phyloP scores from a whole-genome alignment of 2,888 invertebrate species.

The Torymus aiolomorphi region DNA sequence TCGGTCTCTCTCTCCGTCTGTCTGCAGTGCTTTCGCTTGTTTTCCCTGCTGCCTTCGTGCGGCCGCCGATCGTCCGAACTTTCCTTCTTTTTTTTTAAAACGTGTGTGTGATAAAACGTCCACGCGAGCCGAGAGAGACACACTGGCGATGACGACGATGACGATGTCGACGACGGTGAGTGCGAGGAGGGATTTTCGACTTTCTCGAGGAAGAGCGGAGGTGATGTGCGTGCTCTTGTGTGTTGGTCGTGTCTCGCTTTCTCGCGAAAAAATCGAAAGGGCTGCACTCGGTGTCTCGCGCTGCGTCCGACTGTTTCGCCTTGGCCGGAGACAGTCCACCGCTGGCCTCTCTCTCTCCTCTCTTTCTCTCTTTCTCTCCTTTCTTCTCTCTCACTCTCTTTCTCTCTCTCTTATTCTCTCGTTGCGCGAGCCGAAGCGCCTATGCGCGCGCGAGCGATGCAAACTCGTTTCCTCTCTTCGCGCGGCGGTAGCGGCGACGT shows the following conservation, averaged over 20 bases:
- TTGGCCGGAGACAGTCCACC: slow-evolving; percentile 48
- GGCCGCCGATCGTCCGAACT: neutral
- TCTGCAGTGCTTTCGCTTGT: slow-evolving; percentile 28
- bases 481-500: neutral
- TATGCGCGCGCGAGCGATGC: slow-evolving; percentile 69
- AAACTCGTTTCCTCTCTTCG: slow-evolving; percentile 69
- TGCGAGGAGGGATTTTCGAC: too few species aligned
- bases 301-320: slow-evolving; percentile 55
- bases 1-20: slow-evolving; percentile 1
- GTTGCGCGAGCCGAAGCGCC: slow-evolving; percentile 40
- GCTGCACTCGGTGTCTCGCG: slow-evolving; percentile 53
- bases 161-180: too few species aligned
- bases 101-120: too few species aligned
- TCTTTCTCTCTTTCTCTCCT: slow-evolving; percentile 9
- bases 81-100: too few species aligned
- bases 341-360: slow-evolving; percentile 21
- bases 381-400: slow-evolving; percentile 25
- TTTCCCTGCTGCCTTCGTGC: slow-evolving; percentile 19
- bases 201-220: too few species aligned
- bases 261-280: slow-evolving; percentile 49
- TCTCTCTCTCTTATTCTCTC: slow-evolving; percentile 22
- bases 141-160: too few species aligned
- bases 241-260: neutral
- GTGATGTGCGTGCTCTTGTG: too few species aligned
- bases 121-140: too few species aligned